Evolutionary conservation across 2,797 vertebrate species (phyloP).

Genomic region (Pteropus rufus): DNA sequence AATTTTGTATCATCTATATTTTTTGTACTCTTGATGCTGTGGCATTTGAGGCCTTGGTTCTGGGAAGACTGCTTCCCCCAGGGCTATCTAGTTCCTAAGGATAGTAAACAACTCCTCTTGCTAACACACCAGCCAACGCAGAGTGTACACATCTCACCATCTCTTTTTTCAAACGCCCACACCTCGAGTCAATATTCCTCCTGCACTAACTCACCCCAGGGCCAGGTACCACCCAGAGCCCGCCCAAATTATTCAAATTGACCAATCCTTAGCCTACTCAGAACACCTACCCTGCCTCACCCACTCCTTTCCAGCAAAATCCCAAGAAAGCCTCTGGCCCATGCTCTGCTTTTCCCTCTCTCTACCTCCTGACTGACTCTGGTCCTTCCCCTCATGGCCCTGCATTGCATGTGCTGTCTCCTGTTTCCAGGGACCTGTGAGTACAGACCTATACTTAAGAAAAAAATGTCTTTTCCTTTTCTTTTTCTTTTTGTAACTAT

Average conservation of each 20-base stretch:
- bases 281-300: background rate
- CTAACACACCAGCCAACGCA: background rate
- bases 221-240: background rate
- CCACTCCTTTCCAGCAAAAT: background rate
- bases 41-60: background rate
- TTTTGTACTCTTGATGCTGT: background rate
- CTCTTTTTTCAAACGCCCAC: background rate
- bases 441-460: background rate
- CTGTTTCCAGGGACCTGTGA: background rate
- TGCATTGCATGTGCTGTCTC: rapidly evolving
- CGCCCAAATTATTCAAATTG: background rate
- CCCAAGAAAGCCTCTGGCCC: background rate
- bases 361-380: background rate
- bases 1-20: background rate
- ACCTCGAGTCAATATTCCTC: background rate
- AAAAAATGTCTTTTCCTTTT: background rate
- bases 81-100: background rate
- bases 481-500: background rate
- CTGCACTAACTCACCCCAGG: background rate
- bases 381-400: rapidly evolving
- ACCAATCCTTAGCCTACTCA: background rate
- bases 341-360: background rate
- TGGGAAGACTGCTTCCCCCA: background rate
- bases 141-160: too few species aligned
- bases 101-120: background rate